Conservation (phyloP, 35 echinoderm and acorn worm genomes). For the Ophioderma brevispina region DNA sequence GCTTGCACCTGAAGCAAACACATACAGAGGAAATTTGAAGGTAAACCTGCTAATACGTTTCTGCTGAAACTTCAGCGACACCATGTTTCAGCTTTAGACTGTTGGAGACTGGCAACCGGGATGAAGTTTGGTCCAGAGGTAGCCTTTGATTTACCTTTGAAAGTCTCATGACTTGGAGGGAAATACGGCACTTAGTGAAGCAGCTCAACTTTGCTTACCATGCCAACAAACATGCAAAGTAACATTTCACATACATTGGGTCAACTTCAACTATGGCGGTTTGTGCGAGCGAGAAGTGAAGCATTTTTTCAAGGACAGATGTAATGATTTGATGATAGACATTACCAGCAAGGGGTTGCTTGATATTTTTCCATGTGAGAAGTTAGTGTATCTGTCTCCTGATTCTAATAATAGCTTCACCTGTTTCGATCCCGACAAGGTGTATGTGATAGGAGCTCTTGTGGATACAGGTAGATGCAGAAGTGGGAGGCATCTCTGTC, state of each 20-base stretch:
- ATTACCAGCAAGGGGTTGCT: slow-evolving; percentile 63
- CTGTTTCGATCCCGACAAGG: slow-evolving; percentile 65
- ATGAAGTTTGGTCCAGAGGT: slow-evolving; percentile 96
- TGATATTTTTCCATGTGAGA: slow-evolving; percentile 74
- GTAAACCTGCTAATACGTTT: slow-evolving; percentile 14
- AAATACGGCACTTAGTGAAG: slow-evolving; percentile 55
- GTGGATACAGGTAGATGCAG: slow-evolving; percentile 32
- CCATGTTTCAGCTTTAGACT: slow-evolving; percentile 28
- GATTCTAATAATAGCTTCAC: slow-evolving; percentile 86
- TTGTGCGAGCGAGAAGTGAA: slow-evolving; percentile 53
- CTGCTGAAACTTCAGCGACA: slow-evolving; percentile 8
- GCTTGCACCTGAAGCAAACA: slow-evolving; percentile 8
- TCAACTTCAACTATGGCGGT: slow-evolving; percentile 30
- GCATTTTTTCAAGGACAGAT: slow-evolving; percentile 10
- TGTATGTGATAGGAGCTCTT: slow-evolving; percentile 82
- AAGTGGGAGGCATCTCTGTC: slow-evolving; percentile 64
- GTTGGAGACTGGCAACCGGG: slow-evolving; percentile 74
- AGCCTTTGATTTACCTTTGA: slow-evolving; percentile 85
- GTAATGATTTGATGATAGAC: slow-evolving; percentile 69
- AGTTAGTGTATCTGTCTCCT: slow-evolving; percentile 78
- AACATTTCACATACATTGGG: slow-evolving; percentile 88
- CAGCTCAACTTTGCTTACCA: slow-evolving; percentile 57
- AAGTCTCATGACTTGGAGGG: slow-evolving; percentile 51
- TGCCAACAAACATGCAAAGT: slow-evolving; percentile 72
- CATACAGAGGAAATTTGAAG: neutral